These are phyloP conservation scores for Marasmarcha lunaedactyla DNA, from an alignment of 2,888 invertebrate species.

Conservation along the genomic window DNA sequence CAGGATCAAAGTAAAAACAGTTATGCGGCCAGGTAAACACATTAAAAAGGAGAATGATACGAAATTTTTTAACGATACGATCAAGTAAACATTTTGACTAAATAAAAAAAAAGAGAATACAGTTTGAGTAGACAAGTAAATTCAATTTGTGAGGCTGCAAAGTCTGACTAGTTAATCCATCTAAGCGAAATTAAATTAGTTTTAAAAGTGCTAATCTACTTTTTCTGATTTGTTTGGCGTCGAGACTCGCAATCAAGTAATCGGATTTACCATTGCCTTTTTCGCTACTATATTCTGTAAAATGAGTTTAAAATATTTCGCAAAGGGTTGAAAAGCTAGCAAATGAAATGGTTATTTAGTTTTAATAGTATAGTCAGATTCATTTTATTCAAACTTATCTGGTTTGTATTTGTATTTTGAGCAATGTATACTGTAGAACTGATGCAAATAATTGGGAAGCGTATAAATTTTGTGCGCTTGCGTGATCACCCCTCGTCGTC, in stretches of 20 bases:
- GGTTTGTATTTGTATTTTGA: too few species aligned
- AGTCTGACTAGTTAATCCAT: too few species aligned
- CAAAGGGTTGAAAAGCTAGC: too few species aligned
- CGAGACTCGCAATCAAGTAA: slow-evolving; percentile 38
- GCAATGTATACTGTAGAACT: too few species aligned
- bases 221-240: slow-evolving; percentile 16
- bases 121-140: background rate
- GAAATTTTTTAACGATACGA: background rate
- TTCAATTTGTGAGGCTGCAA: too few species aligned
- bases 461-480: slow-evolving; percentile 18
- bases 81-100: background rate
- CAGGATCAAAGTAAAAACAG: slow-evolving; percentile 55
- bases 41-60: slow-evolving; percentile 25
- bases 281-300: too few species aligned
- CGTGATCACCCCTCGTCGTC: slow-evolving; percentile 16
- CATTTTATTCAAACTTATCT: too few species aligned
- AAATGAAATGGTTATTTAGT: too few species aligned
- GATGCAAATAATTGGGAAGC: background rate
- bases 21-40: slow-evolving; percentile 56
- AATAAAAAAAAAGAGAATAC: background rate
- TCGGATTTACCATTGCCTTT: slow-evolving; percentile 24
- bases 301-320: too few species aligned
- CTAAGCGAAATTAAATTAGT: background rate
- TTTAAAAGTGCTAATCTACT: slow-evolving; percentile 5
- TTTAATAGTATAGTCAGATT: too few species aligned